Evolutionary conservation across 2,888 invertebrate species (phyloP).

Genomic region (Mylabris sibirica): DNA sequence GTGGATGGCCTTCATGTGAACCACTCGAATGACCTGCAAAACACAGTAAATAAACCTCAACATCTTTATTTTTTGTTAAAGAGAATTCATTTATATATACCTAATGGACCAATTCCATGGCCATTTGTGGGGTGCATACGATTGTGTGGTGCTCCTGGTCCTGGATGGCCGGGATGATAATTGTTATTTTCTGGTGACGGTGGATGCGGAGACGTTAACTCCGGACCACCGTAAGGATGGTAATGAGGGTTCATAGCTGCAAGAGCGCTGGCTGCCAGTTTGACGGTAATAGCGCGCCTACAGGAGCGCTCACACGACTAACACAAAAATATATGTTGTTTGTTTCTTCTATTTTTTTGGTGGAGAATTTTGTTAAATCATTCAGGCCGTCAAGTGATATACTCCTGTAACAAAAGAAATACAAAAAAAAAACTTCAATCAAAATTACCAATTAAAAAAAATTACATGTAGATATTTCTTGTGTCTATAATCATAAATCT

Average conservation of each 20-base stretch:
- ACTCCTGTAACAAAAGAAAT: background rate
- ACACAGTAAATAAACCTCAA: too few relatives aligned
- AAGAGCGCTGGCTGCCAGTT: constrained; percentile 85
- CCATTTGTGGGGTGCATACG: constrained; percentile 61
- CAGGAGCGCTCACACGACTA: constrained; percentile 41
- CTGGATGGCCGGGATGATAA: constrained; percentile 62
- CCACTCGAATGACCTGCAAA: constrained; percentile 59
- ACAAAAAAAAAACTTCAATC: background rate
- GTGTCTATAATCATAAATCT: constrained; percentile 33
- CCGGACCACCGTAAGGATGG: constrained; percentile 78
- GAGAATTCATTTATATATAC: constrained; percentile 49
- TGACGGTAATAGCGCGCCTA: constrained; percentile 65
- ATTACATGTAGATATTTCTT: constrained; percentile 17
- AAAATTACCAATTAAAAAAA: background rate
- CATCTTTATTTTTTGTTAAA: too few relatives aligned
- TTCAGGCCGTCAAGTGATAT: background rate
- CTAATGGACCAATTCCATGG: constrained; percentile 60
- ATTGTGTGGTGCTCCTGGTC: constrained; percentile 63
- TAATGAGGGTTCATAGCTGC: constrained; percentile 92
- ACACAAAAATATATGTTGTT: constrained; percentile 18
- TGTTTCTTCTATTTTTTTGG: background rate
- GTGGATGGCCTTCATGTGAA: constrained; percentile 58
- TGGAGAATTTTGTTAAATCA: background rate
- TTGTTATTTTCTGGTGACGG: constrained; percentile 77
- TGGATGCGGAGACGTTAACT: constrained; percentile 80